phyloP scores from a whole-genome alignment of 2,113 vertebrate species.

The Physeter macrocephalus region DNA sequence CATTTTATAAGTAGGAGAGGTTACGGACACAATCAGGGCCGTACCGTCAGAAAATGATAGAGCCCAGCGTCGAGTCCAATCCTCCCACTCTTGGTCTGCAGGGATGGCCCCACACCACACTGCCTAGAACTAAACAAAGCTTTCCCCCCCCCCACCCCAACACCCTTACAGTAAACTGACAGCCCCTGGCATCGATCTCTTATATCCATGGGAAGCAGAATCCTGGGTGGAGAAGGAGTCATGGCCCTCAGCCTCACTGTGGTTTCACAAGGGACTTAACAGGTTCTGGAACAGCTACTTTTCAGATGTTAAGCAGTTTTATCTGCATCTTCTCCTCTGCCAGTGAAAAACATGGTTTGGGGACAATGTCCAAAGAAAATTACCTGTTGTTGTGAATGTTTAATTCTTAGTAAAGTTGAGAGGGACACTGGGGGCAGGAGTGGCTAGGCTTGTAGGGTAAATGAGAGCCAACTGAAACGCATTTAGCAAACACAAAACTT shows the following conservation, averaged over 20 bases:
- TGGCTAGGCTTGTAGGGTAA: neutral
- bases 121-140: neutral
- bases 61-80: neutral
- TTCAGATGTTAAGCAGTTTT: neutral
- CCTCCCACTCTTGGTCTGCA: neutral
- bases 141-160: too few relatives aligned
- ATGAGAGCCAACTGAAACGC: neutral
- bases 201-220: neutral
- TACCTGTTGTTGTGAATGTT: neutral
- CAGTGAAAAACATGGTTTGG: neutral
- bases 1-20: neutral
- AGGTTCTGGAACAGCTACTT: neutral
- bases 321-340: neutral
- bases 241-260: neutral
- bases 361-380: neutral
- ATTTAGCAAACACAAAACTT: conserved; percentile 14
- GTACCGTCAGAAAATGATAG: neutral
- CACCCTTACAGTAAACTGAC: neutral
- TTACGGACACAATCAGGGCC: neutral
- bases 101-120: neutral
- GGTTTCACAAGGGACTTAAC: neutral
- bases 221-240: neutral
- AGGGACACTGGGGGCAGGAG: neutral
- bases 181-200: neutral
- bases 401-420: neutral